Evolutionary conservation across 2,113 vertebrate species (phyloP).

Genomic region (Clinocottus analis): DNA sequence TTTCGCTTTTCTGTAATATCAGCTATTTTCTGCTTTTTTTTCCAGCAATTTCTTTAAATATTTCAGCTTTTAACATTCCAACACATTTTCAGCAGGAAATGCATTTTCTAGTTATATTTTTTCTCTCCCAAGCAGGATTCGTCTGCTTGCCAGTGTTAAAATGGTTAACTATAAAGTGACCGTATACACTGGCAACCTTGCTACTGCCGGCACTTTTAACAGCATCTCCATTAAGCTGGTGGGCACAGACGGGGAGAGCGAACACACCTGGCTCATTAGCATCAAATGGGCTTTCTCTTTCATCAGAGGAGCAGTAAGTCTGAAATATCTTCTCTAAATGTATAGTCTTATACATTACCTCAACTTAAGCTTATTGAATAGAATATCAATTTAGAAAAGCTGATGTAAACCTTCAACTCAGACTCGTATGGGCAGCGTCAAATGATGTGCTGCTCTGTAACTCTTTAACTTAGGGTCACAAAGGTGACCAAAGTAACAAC

Average conservation of each 20-base stretch:
- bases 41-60: too few relatives aligned
- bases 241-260: slow-evolving; percentile 56
- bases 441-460: not conserved
- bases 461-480: not conserved
- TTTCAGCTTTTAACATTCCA: too few relatives aligned
- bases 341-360: not conserved
- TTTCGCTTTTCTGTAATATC: too few relatives aligned
- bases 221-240: slow-evolving; percentile 69
- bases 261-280: not conserved
- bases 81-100: too few relatives aligned
- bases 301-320: slow-evolving; percentile 38
- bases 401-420: not conserved
- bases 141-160: not conserved
- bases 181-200: not conserved
- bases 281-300: not conserved
- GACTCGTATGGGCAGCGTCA: not conserved
- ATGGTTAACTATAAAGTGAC: slow-evolving; percentile 60
- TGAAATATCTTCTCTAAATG: not conserved
- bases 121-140: not conserved
- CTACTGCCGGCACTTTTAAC: slow-evolving; percentile 27
- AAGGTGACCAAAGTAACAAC: not conserved
- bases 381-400: not conserved
- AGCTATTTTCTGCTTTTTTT: too few relatives aligned
- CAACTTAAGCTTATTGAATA: not conserved
- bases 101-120: not conserved